These are phyloP conservation scores for Condylura cristata DNA, from an alignment of 2,113 vertebrate genomes.

Conservation along the genomic window DNA sequence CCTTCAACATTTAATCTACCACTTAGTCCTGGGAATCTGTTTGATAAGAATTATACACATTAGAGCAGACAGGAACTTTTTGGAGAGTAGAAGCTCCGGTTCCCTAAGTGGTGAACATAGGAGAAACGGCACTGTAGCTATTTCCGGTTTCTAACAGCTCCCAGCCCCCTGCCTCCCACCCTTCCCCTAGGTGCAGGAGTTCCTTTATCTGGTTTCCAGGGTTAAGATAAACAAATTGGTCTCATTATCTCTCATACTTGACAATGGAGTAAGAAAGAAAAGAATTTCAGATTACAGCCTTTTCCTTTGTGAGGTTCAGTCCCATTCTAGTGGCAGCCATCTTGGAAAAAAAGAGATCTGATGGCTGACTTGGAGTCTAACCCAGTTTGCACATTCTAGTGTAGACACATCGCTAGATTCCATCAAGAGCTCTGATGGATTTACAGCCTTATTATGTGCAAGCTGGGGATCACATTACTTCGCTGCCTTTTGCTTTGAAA, in stretches of 20 bases:
- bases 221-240: not conserved
- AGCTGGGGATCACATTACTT: conserved; percentile 75
- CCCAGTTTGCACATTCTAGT: conserved; percentile 37
- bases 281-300: not conserved
- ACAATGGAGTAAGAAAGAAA: not conserved
- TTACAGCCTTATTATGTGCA: conserved; percentile 67
- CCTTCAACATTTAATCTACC: not conserved
- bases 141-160: not conserved
- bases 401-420: conserved; percentile 41
- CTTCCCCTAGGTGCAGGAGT: not conserved
- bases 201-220: not conserved
- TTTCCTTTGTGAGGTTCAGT: not conserved
- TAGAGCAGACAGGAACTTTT: not conserved
- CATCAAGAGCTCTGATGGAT: conserved; percentile 65
- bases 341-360: conserved; percentile 41
- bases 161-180: not conserved
- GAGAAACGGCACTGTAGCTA: not conserved
- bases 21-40: not conserved
- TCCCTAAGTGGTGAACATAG: not conserved
- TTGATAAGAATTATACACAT: not conserved
- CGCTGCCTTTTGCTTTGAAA: conserved; percentile 80
- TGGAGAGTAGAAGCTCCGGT: not conserved
- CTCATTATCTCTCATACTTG: not conserved
- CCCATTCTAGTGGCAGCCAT: conserved; percentile 19
- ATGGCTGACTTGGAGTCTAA: conserved; percentile 32